Percentiles rank a stretch among this genome's conserved stretches.
phyloP scores from a whole-genome alignment of 2,113 vertebrate species.

The Ptyas mucosa region DNA sequence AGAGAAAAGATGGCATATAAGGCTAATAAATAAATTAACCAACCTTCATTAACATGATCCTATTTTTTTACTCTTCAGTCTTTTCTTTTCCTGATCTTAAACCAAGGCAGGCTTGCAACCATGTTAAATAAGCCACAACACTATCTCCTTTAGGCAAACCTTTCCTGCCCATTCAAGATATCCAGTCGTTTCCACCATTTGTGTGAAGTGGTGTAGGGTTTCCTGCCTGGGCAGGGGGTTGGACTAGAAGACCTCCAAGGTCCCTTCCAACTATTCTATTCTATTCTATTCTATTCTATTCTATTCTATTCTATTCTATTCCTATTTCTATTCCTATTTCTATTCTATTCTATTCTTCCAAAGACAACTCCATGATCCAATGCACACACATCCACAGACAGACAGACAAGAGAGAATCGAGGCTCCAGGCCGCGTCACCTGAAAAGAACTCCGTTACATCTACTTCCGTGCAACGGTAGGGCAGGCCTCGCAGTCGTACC shows the following conservation, averaged over 20 bases:
- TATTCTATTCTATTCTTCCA: not conserved
- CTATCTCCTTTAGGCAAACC: not conserved
- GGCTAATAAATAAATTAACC: no score
- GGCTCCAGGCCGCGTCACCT: slow-evolving; percentile 64
- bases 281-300: no score
- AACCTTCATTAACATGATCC: not conserved
- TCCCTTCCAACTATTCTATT: no score
- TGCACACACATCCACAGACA: not conserved
- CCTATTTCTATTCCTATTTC: no score
- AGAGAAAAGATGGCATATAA: no score
- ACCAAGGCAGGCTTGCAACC: not conserved
- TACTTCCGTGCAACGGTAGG: slow-evolving; percentile 76
- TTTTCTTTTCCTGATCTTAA: not conserved
- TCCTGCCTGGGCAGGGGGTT: no score
- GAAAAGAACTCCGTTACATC: slow-evolving; percentile 84
- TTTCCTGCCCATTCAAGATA: not conserved
- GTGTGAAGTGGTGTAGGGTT: no score
- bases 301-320: no score
- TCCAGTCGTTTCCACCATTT: no score
- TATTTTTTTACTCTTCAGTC: not conserved
- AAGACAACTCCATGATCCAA: not conserved
- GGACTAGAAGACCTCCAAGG: no score
- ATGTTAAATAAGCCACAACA: not conserved
- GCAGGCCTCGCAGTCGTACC: slow-evolving; percentile 85
- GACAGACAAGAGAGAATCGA: not conserved